Conservation (phyloP, 2,888 invertebrate species). For the Campoplex capitator region DNA sequence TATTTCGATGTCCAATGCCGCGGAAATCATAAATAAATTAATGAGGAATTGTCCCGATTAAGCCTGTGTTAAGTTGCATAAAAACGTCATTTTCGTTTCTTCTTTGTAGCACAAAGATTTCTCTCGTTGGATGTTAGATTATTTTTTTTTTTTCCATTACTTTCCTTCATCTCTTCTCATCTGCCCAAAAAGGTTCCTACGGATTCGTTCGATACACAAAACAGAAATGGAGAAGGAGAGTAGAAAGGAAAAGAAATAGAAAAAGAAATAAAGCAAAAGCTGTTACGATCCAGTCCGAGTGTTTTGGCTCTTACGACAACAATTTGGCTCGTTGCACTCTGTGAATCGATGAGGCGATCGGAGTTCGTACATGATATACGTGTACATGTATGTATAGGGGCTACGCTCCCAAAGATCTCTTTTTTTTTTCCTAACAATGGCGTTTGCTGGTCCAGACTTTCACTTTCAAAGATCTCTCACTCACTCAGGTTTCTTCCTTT, state of each 20-base stretch:
- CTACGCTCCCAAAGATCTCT: slow-evolving; percentile 56
- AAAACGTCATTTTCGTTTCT: slow-evolving; percentile 36
- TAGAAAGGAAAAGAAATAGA: not conserved
- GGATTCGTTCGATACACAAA: slow-evolving; percentile 43
- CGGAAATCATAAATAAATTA: not conserved
- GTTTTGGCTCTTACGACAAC: slow-evolving; percentile 71
- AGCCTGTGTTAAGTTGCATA: not conserved
- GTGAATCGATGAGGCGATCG: slow-evolving; percentile 70
- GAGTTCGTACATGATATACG: slow-evolving; percentile 38
- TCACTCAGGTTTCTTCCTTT: slow-evolving; percentile 60
- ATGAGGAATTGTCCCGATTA: not conserved
- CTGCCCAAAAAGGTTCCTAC: slow-evolving; percentile 45
- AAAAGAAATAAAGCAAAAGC: slow-evolving; percentile 31
- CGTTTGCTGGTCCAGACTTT: slow-evolving; percentile 68
- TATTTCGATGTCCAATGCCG: not conserved
- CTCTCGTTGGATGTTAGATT: not conserved
- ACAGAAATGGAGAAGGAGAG: slow-evolving; percentile 5
- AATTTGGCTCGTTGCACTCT: slow-evolving; percentile 75
- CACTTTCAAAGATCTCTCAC: slow-evolving; percentile 62
- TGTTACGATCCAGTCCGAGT: slow-evolving; percentile 48
- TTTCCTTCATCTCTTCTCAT: slow-evolving; percentile 6
- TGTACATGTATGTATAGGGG: slow-evolving; percentile 26
- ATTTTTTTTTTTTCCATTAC: not conserved
- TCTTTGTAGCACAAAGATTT: slow-evolving; percentile 1
- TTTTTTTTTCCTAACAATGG: slow-evolving; percentile 72